A percentile compares a stretch with the other conserved stretches of the same genome.
Evolutionary conservation across 2,113 vertebrate species (phyloP).

Genomic region (Centropus unirufus): DNA sequence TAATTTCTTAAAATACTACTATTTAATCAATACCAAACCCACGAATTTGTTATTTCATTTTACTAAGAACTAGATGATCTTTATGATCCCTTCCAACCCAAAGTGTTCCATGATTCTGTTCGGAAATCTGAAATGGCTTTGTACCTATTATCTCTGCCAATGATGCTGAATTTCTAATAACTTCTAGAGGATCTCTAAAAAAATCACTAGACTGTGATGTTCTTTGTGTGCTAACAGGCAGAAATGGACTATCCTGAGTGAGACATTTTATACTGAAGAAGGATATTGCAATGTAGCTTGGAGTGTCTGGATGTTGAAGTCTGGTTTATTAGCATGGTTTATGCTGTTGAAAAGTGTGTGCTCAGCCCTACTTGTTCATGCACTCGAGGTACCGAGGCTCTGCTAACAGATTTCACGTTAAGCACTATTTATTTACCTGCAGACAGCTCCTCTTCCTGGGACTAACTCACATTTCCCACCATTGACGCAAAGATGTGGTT

Average conservation of each 20-base stretch:
- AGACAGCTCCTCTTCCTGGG: conserved; percentile 79
- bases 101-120: background rate
- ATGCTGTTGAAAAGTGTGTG: background rate
- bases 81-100: too few relatives aligned
- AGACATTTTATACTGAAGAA: background rate
- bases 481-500: conserved; percentile 75
- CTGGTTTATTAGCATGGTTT: background rate
- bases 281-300: background rate
- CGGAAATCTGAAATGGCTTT: background rate
- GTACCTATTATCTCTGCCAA: background rate
- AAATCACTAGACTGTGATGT: background rate
- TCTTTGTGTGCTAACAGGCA: background rate
- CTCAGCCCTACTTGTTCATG: background rate
- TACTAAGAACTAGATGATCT: background rate
- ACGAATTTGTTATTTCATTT: background rate
- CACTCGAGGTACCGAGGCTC: too few relatives aligned
- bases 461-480: conserved; percentile 79
- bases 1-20: background rate
- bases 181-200: background rate
- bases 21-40: background rate
- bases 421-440: conserved; percentile 79
- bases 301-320: background rate
- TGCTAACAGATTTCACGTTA: background rate
- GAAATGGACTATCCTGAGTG: background rate
- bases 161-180: background rate